Base-by-base conservation (phyloP, 2,797 vertebrate genomes). In the Enteromius paludinosus region DNA sequence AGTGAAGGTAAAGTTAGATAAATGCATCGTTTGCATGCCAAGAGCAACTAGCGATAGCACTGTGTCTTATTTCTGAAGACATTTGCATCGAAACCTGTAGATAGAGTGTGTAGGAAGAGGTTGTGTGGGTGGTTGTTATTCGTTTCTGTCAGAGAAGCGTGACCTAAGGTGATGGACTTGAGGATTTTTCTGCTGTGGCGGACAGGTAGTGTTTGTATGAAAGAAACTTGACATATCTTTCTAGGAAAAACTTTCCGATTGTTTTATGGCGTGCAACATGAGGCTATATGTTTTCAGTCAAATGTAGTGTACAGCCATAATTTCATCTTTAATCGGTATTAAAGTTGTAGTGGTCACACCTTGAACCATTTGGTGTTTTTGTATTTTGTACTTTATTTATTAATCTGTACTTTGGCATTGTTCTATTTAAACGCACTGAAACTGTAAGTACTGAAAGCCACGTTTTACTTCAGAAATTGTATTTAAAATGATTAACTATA, bases 1-100 rank as follows among this genome's bases (percentile, higher is more conserved):
- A 74, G 72, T 8, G 68, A 65, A 74, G 61, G 70, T 74, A 74
- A 74, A 65, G 71, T 84, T 78, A 54, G 73, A 82, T 84, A 84
- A 82, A 78, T 62, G 54, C 59, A 45, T 68, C 9, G 68, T 85
- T 84, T 85, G 77, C 80, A 86, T 84, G 77, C 83, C 82, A 79
- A 83, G 79, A 84, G 47, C 23, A 52, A 52, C n/a, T 56, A 85
- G 79, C 45, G 78, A 28, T 79, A 80, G 71, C 65, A 41, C 54
- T 25, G 73, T 69, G 79, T 66, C 68, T 81, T 76, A 15, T 61
- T 68, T 68, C 35, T 23, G 18, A 80, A 81, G 78, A 69, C 49
- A 93, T 94, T 94, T 94, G 93, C 92, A 93, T 94, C 88, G 91
- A 92, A 91, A 92, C 92, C 90, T 90, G 89, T 89, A 93, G 92